Conservation (phyloP, 2,888 invertebrate species). For the Helicoverpa assulta region DNA sequence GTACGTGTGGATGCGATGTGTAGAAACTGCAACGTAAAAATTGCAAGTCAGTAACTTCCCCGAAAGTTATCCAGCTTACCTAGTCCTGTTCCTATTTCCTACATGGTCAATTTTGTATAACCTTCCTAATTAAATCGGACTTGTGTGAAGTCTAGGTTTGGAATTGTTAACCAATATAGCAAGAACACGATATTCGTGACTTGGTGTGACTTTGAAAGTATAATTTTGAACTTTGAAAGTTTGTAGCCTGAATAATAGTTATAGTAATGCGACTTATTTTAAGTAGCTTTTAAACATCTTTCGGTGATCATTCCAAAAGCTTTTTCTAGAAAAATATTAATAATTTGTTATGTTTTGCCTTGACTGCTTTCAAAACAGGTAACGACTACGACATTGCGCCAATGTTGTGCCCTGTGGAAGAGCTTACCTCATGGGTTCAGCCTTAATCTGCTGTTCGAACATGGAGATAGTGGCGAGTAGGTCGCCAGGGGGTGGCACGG, state of each 20-base stretch:
- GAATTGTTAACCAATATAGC: conserved; percentile 1
- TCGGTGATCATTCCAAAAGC: too few relatives aligned
- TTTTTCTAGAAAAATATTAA: too few relatives aligned
- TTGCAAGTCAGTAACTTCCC: conserved; percentile 6
- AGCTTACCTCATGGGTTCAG: conserved; percentile 92
- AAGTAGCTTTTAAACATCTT: too few relatives aligned
- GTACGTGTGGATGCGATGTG: conserved; percentile 85
- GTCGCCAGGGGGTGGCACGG: conserved; percentile 91
- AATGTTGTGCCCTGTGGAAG: not conserved
- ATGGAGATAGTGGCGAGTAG: conserved; percentile 91
- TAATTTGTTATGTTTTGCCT: too few relatives aligned
- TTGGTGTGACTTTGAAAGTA: not conserved
- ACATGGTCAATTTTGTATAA: not conserved
- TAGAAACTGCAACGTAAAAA: conserved; percentile 82
- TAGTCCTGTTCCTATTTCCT: not conserved
- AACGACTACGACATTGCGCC: too few relatives aligned
- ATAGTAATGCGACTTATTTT: too few relatives aligned
- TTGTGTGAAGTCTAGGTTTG: not conserved
- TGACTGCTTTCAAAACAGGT: too few relatives aligned
- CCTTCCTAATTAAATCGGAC: not conserved
- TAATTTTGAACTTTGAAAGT: not conserved
- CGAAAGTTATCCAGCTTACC: not conserved
- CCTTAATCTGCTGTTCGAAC: conserved; percentile 93
- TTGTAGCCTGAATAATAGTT: not conserved
- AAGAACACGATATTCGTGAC: conserved; percentile 1